Conservation (phyloP, 2,113 vertebrate genomes). For the Alligator mississippiensis region DNA sequence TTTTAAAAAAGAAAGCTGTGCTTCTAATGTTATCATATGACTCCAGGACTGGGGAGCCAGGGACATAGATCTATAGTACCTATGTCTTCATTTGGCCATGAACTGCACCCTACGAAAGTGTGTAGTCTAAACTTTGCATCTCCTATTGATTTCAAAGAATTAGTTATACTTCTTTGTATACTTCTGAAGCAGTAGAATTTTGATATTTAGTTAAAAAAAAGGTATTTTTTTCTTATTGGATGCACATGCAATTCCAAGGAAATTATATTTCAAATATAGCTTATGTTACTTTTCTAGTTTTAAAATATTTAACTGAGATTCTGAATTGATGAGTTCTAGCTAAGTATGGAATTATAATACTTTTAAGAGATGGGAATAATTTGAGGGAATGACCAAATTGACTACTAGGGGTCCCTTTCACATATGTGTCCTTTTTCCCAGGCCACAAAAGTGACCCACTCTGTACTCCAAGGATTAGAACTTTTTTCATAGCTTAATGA, state of each 20-base stretch:
- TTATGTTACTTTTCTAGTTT: not conserved
- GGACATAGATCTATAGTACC: not conserved
- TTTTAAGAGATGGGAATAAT: rapidly evolving
- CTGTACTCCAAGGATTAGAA: not conserved
- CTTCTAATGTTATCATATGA: not conserved
- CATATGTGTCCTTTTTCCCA: not conserved
- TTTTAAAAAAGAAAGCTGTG: not conserved
- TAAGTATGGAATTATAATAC: rapidly evolving
- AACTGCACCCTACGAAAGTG: not conserved
- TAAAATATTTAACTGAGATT: not conserved
- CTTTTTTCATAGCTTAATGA: rapidly evolving
- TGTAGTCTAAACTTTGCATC: not conserved
- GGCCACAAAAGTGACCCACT: rapidly evolving
- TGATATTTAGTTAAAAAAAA: not conserved
- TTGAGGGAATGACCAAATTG: not conserved
- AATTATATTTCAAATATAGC: not conserved
- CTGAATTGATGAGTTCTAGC: rapidly evolving
- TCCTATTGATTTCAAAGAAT: not conserved
- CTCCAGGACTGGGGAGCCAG: not conserved
- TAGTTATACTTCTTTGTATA: not conserved
- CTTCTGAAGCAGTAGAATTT: not conserved
- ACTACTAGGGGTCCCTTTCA: constrained; percentile 3
- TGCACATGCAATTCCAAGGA: not conserved
- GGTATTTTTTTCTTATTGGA: not conserved
- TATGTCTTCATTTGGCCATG: not conserved